These are phyloP conservation scores for Polietes domitor DNA, from an alignment of 2,888 invertebrate genomes.

Conservation along the genomic window DNA sequence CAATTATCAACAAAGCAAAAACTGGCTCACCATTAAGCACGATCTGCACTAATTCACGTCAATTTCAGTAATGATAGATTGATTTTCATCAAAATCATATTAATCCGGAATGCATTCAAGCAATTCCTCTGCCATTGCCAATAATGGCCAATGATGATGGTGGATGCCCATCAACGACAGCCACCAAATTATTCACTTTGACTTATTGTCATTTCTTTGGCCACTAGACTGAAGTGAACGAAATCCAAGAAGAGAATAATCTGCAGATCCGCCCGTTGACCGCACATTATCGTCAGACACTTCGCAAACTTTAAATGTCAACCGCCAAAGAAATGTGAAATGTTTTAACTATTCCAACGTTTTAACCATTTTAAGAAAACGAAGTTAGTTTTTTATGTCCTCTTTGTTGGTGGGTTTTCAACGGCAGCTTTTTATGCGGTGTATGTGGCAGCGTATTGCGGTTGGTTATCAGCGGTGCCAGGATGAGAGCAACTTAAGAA, in stretches of 20 bases:
- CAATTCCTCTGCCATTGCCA: neutral
- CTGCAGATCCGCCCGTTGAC: neutral
- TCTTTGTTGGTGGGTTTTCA: neutral
- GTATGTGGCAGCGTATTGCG: neutral
- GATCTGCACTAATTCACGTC: too few species aligned
- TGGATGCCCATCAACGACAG: neutral
- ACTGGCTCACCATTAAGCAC: too few species aligned
- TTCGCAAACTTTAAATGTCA: constrained; percentile 16
- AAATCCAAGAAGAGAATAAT: neutral
- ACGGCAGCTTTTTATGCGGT: neutral
- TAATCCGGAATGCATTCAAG: neutral
- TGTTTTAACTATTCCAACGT: neutral
- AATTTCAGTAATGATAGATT: constrained; percentile 11
- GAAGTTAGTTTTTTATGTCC: neutral
- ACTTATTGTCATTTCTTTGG: neutral
- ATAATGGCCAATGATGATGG: neutral
- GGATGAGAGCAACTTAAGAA: constrained; percentile 10
- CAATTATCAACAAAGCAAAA: too few species aligned
- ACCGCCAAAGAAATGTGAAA: neutral
- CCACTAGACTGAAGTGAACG: neutral
- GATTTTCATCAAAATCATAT: neutral
- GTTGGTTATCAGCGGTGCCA: neutral
- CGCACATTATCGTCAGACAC: neutral
- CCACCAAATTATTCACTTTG: neutral
- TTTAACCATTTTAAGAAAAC: constrained; percentile 5